phyloP scores from a whole-genome alignment of 2,113 vertebrate species.

The Callipepla californica region DNA sequence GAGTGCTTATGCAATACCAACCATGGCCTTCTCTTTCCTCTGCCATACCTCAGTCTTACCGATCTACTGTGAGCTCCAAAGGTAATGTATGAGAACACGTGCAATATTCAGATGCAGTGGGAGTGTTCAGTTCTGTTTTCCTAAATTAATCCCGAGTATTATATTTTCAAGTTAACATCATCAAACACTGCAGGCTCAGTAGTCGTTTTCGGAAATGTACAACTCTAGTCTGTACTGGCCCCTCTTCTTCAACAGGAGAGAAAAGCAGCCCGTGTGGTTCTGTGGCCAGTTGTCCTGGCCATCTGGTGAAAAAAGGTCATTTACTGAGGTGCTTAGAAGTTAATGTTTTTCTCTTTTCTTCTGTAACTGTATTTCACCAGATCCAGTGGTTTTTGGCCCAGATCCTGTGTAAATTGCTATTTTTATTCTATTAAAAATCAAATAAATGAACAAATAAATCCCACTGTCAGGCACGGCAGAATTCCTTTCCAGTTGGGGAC shows the following conservation, averaged over 20 bases:
- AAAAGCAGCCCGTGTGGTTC: not conserved
- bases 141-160: not conserved
- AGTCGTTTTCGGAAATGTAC: not conserved
- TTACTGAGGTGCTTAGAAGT: constrained; percentile 5
- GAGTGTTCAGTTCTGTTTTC: not conserved
- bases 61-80: constrained; percentile 93
- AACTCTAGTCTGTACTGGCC: constrained; percentile 6
- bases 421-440: not conserved
- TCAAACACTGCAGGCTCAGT: not conserved
- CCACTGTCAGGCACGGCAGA: not conserved
- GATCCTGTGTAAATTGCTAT: not conserved
- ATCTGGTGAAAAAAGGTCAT: not conserved
- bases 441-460: not conserved
- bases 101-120: not conserved
- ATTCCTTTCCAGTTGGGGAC: not conserved
- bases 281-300: not conserved
- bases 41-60: constrained; percentile 97
- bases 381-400: not conserved
- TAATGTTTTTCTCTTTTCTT: not conserved
- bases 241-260: constrained; percentile 28
- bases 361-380: not conserved
- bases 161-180: not conserved
- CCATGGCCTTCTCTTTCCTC: constrained; percentile 99
- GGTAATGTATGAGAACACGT: constrained; percentile 62
- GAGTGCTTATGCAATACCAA: constrained; percentile 93